Base-by-base conservation (phyloP, 2,797 vertebrate species). In the Peromyscus nudipes region DNA sequence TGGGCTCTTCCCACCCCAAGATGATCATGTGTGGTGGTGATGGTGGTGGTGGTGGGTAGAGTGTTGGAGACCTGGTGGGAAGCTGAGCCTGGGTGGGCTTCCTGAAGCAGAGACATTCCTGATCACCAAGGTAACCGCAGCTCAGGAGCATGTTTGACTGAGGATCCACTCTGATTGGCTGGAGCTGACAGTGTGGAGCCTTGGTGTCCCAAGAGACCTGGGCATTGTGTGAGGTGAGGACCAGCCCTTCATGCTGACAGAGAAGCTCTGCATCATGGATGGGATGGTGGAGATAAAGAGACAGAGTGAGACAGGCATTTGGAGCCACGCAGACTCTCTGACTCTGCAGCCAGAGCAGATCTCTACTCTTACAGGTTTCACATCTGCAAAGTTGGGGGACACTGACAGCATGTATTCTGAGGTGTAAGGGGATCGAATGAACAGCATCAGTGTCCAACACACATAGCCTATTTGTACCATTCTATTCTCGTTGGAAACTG, bases 81-180 rank as follows among this genome's bases (percentile, higher is more conserved):
- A 85, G 92, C 80, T 12, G 86, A 90, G 93, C 71, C 80, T 23
- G 29, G 64, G 55, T 93, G 94, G 96, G 90, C 91, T 95, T 87
- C 55, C 37, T 65, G 64, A 82, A 67, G 57, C 77, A 43, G 88
- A 43, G 88, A 95, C 90, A 96, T 96, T 97, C 97, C 92, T 97
- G 80, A 92, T 97, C 96, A 95, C 94, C 91, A 71, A 86, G 96
- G 96, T 92, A 97, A 94, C 31, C 1, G 90, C 82, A 85, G 92
- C 89, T 75, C 62, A 4, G 89, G 6, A 49, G 92, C 81, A 69
- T 92, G 43, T 85, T 60, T 75, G 87, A 55, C 49, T 1, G 2
- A 79, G 90, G 62, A 79, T 67, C 91, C 71, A 25, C 90, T 65
- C 77, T 43, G 79, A 80, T 75, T 92, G 93, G 75, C 95, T 83